Conservation (phyloP, 2,113 vertebrate species). For the Aptenodytes patagonicus region DNA sequence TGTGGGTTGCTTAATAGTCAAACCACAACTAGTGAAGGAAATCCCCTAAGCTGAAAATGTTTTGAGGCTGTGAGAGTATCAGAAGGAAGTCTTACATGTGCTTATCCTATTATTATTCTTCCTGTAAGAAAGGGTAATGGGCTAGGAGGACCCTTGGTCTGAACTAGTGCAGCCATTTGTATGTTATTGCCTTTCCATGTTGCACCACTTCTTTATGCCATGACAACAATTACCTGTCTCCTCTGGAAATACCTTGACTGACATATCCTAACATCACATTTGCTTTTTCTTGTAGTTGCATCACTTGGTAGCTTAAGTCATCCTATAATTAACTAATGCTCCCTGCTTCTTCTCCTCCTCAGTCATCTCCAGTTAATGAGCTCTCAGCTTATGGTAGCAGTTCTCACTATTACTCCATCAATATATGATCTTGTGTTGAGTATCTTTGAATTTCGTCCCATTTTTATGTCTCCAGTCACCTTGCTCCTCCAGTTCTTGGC, state of each 20-base stretch:
- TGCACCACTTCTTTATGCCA: background rate
- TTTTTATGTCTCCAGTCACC: background rate
- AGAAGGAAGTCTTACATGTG: constrained; percentile 33
- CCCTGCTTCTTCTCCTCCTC: background rate
- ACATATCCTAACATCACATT: background rate
- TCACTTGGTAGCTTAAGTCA: constrained; percentile 24
- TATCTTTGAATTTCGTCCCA: background rate
- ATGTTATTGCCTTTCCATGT: background rate
- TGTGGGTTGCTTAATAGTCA: constrained; percentile 2
- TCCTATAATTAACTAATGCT: constrained; percentile 36
- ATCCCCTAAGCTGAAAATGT: constrained; percentile 38
- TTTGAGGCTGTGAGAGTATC: background rate
- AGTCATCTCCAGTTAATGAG: constrained; percentile 35
- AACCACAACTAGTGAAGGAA: constrained; percentile 14
- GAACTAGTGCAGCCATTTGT: background rate
- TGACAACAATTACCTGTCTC: background rate
- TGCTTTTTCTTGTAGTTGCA: constrained; percentile 23
- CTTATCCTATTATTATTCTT: constrained; percentile 49
- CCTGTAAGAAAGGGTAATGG: background rate
- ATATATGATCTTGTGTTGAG: background rate
- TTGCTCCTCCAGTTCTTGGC: background rate
- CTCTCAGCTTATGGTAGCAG: background rate
- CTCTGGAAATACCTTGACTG: constrained; percentile 17
- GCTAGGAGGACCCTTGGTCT: background rate
- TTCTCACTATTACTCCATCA: background rate